phyloP scores from a whole-genome alignment of 2,797 vertebrate genomes.

The Cryptoprocta ferox region DNA sequence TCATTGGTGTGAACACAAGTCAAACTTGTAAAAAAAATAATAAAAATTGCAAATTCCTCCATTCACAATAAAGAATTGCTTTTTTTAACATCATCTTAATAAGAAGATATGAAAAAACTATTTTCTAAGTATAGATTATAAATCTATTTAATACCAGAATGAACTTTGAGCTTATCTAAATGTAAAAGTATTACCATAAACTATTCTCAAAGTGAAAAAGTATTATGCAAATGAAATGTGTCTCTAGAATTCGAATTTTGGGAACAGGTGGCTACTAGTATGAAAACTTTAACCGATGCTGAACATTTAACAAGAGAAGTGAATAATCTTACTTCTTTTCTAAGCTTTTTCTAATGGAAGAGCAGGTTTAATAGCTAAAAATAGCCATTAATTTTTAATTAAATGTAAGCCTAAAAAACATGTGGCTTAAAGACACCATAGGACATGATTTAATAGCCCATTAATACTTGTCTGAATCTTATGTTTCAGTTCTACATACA shows the following conservation, averaged over 20 bases:
- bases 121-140: constrained; percentile 20
- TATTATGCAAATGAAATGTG: constrained; percentile 52
- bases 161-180: constrained; percentile 34
- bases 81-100: constrained; percentile 6
- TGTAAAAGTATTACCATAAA: constrained; percentile 50
- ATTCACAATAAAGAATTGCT: constrained; percentile 34
- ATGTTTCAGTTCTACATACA: background rate
- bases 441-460: constrained; percentile 23
- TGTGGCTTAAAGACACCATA: constrained; percentile 2
- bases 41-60: background rate
- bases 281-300: constrained; percentile 18
- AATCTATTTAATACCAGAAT: constrained; percentile 55
- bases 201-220: constrained; percentile 39
- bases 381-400: constrained; percentile 66
- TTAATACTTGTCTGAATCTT: constrained; percentile 32
- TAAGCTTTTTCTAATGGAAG: background rate
- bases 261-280: background rate
- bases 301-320: constrained; percentile 52
- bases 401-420: constrained; percentile 46
- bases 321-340: constrained; percentile 37
- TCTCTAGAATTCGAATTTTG: constrained; percentile 50
- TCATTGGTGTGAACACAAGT: background rate
- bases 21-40: background rate
- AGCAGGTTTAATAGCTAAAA: constrained; percentile 11
- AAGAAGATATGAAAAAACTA: background rate